Base-by-base conservation (phyloP, 2,888 invertebrate genomes). In the Melolontha melolontha region DNA sequence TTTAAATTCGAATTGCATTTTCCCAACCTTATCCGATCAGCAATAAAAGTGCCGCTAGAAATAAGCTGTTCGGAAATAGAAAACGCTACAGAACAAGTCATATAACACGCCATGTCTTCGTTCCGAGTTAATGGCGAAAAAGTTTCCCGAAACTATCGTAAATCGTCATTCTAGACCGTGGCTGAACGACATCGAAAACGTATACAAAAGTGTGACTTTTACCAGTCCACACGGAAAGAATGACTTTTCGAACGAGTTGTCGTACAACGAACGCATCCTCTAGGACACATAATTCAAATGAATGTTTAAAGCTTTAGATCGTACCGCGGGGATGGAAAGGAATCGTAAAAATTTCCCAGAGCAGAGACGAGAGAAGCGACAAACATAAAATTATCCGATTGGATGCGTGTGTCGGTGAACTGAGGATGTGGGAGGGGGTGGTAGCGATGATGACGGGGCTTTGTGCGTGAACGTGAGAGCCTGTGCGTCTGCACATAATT, bases 281-380 rank as follows among this genome's bases (percentile, higher is more conserved):
- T 5, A 54, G 54, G 54, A 54, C 39, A 40, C 40, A 54, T 54
- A 54, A 54, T 34, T 54, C 54, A 54, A 54, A 16, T 54, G 54
- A 54, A 34, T 54, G 54, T 54, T 54, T 54, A 54, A 54, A 40
- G 10, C 39, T 34, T 39, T 12, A 4, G 17, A 10, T 40, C 14
- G 16, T 39, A 14, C 34, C 12, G 40, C 54, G 39, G 39, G 10
- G 40, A 54, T 54, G 34, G 39, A 54, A 54, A 34, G 54, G 6
- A 54, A 54, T 54, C 40, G 39, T 54, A 40, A 39, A 54, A 40
- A 16, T 54, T 54, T 54, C 40, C 16, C 5, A 54, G 29, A 50
- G n/a, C n/a, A 12, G 12, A 29, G 51, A n/a, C 11, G 11, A 14
- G 51, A 51, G 11, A 29, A 12, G 10, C 34, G 34, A 34, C 34